These are phyloP conservation scores for Chionomys nivalis DNA, from an alignment of 2,113 vertebrate species.

Conservation along the genomic window DNA sequence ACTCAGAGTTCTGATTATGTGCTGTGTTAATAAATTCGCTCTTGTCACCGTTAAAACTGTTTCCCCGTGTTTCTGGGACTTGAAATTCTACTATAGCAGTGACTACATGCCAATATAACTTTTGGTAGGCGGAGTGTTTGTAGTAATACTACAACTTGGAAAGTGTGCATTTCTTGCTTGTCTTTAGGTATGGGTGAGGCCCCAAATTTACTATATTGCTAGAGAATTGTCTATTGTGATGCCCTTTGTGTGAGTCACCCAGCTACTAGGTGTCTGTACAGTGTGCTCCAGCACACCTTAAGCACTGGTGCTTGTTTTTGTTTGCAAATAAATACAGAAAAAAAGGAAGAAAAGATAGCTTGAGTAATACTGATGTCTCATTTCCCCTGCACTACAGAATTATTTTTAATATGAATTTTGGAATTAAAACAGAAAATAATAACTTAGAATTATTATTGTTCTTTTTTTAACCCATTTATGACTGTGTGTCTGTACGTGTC, in stretches of 20 bases:
- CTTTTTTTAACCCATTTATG: not conserved
- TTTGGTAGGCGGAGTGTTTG: not conserved
- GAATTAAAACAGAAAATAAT: not conserved
- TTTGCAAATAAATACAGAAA: not conserved
- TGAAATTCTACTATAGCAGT: not conserved
- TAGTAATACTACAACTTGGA: not conserved
- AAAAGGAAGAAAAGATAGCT: not conserved
- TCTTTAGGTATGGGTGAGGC: not conserved
- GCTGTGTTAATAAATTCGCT: not conserved
- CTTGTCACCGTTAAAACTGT: not conserved
- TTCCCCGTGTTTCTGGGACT: not conserved
- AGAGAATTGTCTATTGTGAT: not conserved
- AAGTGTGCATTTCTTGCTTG: not conserved
- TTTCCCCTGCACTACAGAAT: not conserved
- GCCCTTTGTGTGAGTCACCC: not conserved
- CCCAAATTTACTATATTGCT: not conserved
- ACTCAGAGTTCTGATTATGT: not conserved
- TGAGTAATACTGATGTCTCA: not conserved
- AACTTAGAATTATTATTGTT: not conserved
- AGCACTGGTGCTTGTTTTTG: not conserved
- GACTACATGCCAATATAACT: not conserved
- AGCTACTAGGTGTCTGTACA: not conserved
- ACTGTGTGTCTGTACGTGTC: not conserved
- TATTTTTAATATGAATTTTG: conserved; percentile 8
- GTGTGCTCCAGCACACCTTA: not conserved